Conservation (phyloP, 2,888 invertebrate species). For the Athalia cordata region DNA sequence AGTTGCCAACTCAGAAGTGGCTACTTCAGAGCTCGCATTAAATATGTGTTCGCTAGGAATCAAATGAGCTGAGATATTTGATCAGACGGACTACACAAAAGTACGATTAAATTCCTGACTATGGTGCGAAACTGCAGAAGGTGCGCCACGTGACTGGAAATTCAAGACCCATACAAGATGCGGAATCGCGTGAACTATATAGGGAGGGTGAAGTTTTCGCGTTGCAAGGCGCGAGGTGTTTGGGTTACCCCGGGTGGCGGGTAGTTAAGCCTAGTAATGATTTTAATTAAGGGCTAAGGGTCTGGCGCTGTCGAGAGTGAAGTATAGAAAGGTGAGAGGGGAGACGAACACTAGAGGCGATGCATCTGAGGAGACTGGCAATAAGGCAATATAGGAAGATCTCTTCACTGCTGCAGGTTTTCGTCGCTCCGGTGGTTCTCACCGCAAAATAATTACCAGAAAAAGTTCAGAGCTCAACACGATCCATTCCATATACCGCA, state of each 20-base stretch:
- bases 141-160: conserved; percentile 54
- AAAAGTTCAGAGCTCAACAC: neutral
- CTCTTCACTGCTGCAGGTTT: conserved; percentile 46
- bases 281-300: conserved; percentile 59
- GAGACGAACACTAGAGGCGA: conserved; percentile 38
- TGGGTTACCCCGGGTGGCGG: conserved; percentile 46
- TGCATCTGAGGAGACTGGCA: conserved; percentile 50
- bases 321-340: conserved; percentile 46
- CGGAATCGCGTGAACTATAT: conserved; percentile 3
- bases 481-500: neutral
- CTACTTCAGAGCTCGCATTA: too few species aligned
- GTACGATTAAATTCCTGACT: conserved; percentile 40
- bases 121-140: neutral
- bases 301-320: conserved; percentile 51
- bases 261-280: conserved; percentile 57
- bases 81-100: conserved; percentile 35
- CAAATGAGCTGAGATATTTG: neutral
- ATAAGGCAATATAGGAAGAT: conserved; percentile 52
- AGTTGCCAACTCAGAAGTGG: neutral
- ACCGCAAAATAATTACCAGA: neutral
- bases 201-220: conserved; percentile 53
- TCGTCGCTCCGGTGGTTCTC: conserved; percentile 45
- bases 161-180: conserved; percentile 52
- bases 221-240: conserved; percentile 48
- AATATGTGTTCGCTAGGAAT: neutral